Conservation (phyloP, 2,113 vertebrate species). For the Tauraco erythrolophus region DNA sequence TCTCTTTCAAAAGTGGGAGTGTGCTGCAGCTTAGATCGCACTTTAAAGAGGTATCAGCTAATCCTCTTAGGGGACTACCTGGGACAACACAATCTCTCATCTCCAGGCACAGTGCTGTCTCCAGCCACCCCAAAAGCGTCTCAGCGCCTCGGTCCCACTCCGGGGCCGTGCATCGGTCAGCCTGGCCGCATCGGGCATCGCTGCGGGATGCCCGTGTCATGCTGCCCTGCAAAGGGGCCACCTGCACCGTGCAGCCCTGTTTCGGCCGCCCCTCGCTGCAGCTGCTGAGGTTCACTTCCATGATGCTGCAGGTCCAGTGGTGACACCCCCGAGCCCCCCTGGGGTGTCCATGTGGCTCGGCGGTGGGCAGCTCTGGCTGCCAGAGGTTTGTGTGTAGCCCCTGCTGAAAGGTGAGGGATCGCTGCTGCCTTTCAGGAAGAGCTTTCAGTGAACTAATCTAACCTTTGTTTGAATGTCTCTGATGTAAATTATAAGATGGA, state of each 20-base stretch:
- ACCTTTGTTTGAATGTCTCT: constrained; percentile 43
- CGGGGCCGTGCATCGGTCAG: accelerated
- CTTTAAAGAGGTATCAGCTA: not conserved
- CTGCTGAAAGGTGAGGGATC: not conserved
- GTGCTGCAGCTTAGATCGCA: not conserved
- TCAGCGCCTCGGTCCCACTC: not conserved
- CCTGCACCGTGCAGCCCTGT: not conserved
- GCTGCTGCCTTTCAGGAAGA: not conserved
- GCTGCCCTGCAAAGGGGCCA: not conserved
- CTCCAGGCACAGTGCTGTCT: not conserved
- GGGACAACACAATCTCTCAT: not conserved
- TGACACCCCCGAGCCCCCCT: accelerated
- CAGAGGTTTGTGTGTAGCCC: accelerated
- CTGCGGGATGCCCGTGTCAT: accelerated
- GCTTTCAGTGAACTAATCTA: not conserved
- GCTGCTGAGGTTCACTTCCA: not conserved
- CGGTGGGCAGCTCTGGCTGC: not conserved
- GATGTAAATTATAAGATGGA: not conserved
- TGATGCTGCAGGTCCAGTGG: accelerated
- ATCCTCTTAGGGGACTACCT: not conserved
- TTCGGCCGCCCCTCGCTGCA: not conserved
- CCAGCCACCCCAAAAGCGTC: not conserved
- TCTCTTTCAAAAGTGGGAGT: not conserved
- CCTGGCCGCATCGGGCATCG: accelerated
- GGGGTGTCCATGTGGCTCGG: not conserved